Conservation (phyloP, 2,113 vertebrate species). For the Sardina pilchardus region DNA sequence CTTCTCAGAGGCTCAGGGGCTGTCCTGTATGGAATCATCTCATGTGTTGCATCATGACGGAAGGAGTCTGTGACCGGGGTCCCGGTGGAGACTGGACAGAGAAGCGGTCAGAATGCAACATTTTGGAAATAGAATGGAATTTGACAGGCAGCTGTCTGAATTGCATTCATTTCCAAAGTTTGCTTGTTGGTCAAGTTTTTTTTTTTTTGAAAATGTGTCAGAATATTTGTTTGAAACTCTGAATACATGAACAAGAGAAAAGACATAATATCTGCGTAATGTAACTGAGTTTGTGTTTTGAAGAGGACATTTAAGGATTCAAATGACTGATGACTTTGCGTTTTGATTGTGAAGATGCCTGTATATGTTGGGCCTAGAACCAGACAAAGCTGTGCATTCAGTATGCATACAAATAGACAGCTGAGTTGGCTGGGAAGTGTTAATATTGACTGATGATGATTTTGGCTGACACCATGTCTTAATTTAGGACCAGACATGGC, state of each 20-base stretch:
- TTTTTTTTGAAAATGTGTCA: conserved; percentile 31
- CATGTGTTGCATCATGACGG: conserved; percentile 50
- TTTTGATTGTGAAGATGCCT: background rate
- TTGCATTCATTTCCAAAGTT: conserved; percentile 76
- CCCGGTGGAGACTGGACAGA: background rate
- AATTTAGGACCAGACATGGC: background rate
- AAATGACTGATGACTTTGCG: background rate
- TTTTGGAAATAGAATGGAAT: conserved; percentile 72
- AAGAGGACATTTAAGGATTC: conserved; percentile 22
- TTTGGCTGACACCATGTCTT: background rate
- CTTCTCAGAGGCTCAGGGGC: background rate
- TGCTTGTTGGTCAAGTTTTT: conserved; percentile 51
- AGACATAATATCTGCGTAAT: background rate
- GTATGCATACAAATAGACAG: conserved; percentile 1
- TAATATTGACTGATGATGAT: background rate
- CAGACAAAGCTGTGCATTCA: background rate
- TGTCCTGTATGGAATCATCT: background rate
- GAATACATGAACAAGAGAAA: background rate
- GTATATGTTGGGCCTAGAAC: background rate
- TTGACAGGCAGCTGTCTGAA: conserved; percentile 58
- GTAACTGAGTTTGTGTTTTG: background rate
- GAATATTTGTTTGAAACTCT: conserved; percentile 33
- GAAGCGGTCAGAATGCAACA: conserved; percentile 62
- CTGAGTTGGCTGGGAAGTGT: background rate
- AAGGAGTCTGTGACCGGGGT: conserved; percentile 46